Evolutionary conservation across 1,140 invertebrate genomes (phyloP).

Genomic region (Daktulosphaira vitifoliae): DNA sequence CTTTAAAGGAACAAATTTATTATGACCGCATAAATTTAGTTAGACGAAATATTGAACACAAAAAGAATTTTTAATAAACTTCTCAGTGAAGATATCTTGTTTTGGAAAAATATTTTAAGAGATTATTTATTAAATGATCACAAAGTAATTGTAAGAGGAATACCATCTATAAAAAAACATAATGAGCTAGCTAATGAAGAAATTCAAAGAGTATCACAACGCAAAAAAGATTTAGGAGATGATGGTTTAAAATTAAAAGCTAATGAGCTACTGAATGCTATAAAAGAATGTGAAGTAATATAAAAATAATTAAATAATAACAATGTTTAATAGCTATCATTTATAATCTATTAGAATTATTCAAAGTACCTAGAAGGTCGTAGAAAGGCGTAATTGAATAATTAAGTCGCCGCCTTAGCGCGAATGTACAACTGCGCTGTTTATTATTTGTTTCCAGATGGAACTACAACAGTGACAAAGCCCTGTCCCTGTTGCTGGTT

Average conservation of each 20-base stretch:
- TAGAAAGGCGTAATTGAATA: no score
- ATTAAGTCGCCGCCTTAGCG: no score
- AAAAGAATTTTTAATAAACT: slow-evolving; percentile 57
- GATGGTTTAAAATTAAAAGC: slow-evolving; percentile 58
- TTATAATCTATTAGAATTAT: no score
- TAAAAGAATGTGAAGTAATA: slow-evolving; percentile 64
- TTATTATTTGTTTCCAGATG: no score
- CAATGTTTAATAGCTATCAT: no score
- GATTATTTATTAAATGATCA: slow-evolving; percentile 59
- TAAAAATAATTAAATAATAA: no score
- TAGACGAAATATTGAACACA: slow-evolving; percentile 63
- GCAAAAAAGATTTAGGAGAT: slow-evolving; percentile 54
- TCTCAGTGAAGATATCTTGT: slow-evolving; percentile 52
- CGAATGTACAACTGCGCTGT: no score
- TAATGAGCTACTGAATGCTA: slow-evolving; percentile 55
- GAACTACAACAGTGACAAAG: no score
- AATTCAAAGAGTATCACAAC: slow-evolving; percentile 55
- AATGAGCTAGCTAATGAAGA: slow-evolving; percentile 56
- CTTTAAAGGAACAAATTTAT: no score
- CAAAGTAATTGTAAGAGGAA: slow-evolving; percentile 48
- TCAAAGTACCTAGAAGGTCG: no score
- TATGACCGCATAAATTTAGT: slow-evolving; percentile 46
- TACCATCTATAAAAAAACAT: slow-evolving; percentile 52
- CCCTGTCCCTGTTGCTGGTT: no score
- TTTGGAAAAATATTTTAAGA: slow-evolving; percentile 63